A percentile compares a stretch with the other conserved stretches of the same genome.
These are phyloP conservation scores for Aspidiotus rigidus DNA, from an alignment of 2,888 invertebrate genomes.

Conservation along the genomic window DNA sequence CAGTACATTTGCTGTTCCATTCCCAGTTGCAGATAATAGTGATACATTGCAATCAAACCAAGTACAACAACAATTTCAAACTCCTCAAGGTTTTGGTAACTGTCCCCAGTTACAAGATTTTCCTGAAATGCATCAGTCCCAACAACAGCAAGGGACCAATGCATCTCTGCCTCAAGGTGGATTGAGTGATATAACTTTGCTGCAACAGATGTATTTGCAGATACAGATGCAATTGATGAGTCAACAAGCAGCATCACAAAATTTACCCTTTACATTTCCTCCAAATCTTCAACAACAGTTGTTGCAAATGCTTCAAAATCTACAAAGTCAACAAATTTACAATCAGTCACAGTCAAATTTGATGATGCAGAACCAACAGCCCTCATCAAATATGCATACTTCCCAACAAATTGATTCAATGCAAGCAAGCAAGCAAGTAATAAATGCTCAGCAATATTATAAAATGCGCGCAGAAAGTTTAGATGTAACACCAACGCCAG, in stretches of 20 bases:
- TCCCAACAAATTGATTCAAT: conserved; percentile 5
- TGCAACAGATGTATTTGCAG: conserved; percentile 14
- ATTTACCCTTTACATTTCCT: conserved; percentile 5
- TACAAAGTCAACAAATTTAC: conserved; percentile 9
- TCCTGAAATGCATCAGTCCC: conserved; percentile 11
- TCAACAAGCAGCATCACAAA: conserved; percentile 9
- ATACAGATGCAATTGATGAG: conserved; percentile 13
- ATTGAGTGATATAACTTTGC: not conserved
- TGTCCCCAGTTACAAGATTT: conserved; percentile 13
- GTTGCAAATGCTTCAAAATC: conserved; percentile 18
- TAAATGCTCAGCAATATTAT: conserved; percentile 17
- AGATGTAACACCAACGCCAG: not conserved
- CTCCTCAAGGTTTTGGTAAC: conserved; percentile 7
- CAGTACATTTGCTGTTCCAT: not conserved
- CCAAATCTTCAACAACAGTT: conserved; percentile 10
- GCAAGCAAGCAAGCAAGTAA: not conserved
- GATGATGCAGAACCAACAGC: conserved; percentile 6
- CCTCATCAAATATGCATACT: not conserved
- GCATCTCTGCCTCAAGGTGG: not conserved
- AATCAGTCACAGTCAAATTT: not conserved
- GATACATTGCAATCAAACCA: conserved; percentile 3
- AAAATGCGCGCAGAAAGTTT: conserved; percentile 25
- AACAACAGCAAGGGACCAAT: not conserved
- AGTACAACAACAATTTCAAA: conserved; percentile 4
- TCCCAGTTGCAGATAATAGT: conserved; percentile 2